Evolutionary conservation across 2,113 vertebrate species (phyloP).

Genomic region (Baryphthengus martii): DNA sequence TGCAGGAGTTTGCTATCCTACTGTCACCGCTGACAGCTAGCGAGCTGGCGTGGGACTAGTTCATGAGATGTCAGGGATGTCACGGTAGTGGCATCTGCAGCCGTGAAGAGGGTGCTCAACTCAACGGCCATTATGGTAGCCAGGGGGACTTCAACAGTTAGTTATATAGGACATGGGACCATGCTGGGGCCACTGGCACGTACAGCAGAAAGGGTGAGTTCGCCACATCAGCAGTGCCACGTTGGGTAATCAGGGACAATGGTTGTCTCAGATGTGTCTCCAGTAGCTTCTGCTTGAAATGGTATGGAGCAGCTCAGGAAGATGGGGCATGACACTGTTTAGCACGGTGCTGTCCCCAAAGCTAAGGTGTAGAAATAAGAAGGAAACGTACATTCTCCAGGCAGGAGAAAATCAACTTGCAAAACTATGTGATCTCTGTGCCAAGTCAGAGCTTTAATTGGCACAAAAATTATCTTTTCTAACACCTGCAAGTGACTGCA

Average conservation of each 20-base stretch:
- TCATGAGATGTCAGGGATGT: background rate
- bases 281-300: background rate
- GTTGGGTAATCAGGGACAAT: background rate
- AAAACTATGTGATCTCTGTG: background rate
- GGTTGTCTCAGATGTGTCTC: background rate
- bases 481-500: background rate
- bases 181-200: background rate
- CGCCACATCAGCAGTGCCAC: background rate
- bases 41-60: background rate
- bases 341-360: background rate
- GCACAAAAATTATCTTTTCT: conserved; percentile 18
- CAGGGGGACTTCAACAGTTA: too few relatives aligned
- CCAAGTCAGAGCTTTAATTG: conserved; percentile 23
- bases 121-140: background rate
- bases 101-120: background rate
- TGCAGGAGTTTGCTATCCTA: background rate
- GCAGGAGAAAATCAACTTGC: conserved; percentile 11
- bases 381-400: background rate
- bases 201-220: accelerated
- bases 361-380: background rate
- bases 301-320: background rate
- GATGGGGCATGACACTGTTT: background rate
- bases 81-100: accelerated
- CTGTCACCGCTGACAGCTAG: accelerated
- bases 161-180: background rate